Conservation (phyloP, 2,888 invertebrate species). For the Hirtodrosophila confusa region DNA sequence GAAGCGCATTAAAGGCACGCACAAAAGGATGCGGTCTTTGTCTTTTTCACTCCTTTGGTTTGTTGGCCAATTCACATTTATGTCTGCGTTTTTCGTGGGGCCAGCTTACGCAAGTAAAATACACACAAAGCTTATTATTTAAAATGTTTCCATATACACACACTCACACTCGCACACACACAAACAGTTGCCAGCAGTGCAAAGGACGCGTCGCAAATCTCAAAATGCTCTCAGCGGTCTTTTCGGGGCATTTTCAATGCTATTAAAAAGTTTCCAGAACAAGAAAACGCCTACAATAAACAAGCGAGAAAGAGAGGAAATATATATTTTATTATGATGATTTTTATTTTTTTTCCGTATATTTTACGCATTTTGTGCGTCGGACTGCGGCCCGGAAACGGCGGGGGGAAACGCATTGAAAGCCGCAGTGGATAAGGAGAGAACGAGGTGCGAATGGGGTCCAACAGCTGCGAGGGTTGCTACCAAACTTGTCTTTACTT, state of each 20-base stretch:
- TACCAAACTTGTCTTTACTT: not conserved
- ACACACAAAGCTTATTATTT: constrained; percentile 60
- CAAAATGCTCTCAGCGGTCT: constrained; percentile 60
- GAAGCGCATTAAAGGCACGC: not conserved
- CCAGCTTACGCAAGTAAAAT: constrained; percentile 24
- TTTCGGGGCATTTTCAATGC: constrained; percentile 61
- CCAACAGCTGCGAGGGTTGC: not conserved
- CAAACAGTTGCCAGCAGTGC: not conserved
- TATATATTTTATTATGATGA: constrained; percentile 68
- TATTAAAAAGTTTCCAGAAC: constrained; percentile 75
- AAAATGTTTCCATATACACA: constrained; percentile 41
- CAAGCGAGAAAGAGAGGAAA: constrained; percentile 28
- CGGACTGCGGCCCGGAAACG: constrained; percentile 26
- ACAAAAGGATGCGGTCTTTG: constrained; percentile 22
- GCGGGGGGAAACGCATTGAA: constrained; percentile 28
- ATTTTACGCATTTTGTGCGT: constrained; percentile 70
- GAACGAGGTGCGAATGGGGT: not conserved
- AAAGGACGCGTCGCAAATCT: constrained; percentile 60
- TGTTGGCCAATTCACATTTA: constrained; percentile 26
- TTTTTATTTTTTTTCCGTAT: constrained; percentile 21
- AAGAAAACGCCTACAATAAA: constrained; percentile 32
- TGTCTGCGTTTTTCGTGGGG: constrained; percentile 24
- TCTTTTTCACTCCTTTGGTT: constrained; percentile 30
- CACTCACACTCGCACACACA: constrained; percentile 7
- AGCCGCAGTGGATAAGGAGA: constrained; percentile 31